phyloP scores from a whole-genome alignment of 2,888 invertebrate species.

The Marronus borbonicus region DNA sequence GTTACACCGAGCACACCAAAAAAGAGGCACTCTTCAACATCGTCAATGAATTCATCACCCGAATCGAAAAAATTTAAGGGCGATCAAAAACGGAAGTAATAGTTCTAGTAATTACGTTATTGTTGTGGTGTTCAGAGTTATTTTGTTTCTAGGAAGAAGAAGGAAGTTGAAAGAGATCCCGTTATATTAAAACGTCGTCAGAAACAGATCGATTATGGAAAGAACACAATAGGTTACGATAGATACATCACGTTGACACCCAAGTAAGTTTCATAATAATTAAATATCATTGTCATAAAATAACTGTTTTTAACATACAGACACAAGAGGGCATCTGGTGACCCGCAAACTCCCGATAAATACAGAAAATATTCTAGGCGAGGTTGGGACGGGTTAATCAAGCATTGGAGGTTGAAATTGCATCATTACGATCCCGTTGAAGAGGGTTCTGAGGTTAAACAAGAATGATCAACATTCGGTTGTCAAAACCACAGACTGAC shows the following conservation, averaged over 20 bases:
- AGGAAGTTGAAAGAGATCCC: constrained; percentile 78
- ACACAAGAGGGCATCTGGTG: constrained; percentile 68
- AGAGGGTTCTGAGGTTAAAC: neutral
- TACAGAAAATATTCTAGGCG: constrained; percentile 89
- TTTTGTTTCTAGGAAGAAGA: constrained; percentile 4
- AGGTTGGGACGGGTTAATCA: constrained; percentile 93
- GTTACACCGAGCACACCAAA: constrained; percentile 24
- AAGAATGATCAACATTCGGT: neutral
- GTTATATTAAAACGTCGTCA: constrained; percentile 83
- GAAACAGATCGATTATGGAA: constrained; percentile 96
- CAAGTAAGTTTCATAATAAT: constrained; percentile 72
- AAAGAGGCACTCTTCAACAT: constrained; percentile 21
- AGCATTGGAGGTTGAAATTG: constrained; percentile 88
- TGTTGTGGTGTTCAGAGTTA: neutral
- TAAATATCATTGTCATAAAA: no score
- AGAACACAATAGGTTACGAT: constrained; percentile 91
- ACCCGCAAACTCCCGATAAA: constrained; percentile 94
- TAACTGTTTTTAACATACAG: neutral
- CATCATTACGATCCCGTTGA: constrained; percentile 82
- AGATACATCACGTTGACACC: constrained; percentile 81
- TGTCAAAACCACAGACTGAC: neutral
- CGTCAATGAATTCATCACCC: constrained; percentile 22
- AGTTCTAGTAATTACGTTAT: neutral
- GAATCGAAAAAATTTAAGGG: constrained; percentile 40
- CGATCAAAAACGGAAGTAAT: constrained; percentile 7